These are phyloP conservation scores for Microtus oregoni DNA, from an alignment of 2,113 vertebrate species.

Conservation along the genomic window DNA sequence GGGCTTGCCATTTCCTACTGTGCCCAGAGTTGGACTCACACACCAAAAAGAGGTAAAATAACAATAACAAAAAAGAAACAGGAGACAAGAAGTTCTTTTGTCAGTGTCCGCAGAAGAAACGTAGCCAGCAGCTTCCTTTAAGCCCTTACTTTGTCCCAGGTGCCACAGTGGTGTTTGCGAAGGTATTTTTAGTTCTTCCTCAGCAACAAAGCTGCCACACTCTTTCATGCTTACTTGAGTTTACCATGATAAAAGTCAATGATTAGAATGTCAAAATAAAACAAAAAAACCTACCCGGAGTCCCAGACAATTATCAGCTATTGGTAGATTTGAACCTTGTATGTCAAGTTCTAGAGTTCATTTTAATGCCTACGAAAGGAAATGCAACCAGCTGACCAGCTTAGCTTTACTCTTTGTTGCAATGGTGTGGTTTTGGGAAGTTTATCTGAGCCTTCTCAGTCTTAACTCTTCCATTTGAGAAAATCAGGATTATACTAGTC, in stretches of 20 bases:
- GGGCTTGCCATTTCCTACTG: neutral
- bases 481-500: neutral
- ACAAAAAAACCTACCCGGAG: neutral
- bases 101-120: neutral
- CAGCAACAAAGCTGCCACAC: neutral
- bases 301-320: neutral
- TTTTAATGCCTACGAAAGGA: slow-evolving; percentile 8
- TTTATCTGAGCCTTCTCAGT: neutral
- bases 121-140: neutral
- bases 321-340: neutral
- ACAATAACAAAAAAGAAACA: neutral
- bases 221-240: neutral
- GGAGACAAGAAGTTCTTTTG: neutral
- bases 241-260: slow-evolving; percentile 20
- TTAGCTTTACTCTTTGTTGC: neutral
- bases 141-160: neutral
- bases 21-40: neutral
- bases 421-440: neutral
- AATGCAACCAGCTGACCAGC: neutral
- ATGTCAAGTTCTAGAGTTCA: neutral
- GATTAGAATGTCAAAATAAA: neutral
- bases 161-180: neutral
- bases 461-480: slow-evolving; percentile 35
- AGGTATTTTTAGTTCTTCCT: neutral
- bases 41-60: neutral